These are phyloP conservation scores for Sinocyclocheilus rhinocerous DNA, from an alignment of 2,113 vertebrate species.

Conservation along the genomic window DNA sequence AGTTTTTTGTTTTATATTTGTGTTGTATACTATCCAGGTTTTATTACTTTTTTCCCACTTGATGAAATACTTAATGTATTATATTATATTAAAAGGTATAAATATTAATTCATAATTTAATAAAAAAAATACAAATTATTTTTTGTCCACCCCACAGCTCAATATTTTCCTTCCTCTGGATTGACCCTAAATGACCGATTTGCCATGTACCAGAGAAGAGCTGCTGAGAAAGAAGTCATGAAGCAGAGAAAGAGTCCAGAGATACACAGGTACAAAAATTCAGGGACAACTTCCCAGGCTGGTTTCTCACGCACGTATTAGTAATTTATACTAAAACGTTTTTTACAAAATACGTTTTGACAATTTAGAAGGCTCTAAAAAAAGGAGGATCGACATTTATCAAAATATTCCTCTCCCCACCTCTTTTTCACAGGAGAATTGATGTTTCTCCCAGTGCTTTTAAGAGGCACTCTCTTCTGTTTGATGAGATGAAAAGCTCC, in stretches of 20 bases:
- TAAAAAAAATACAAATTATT: not conserved
- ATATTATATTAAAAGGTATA: not conserved
- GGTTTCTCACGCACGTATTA: not conserved
- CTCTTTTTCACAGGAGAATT: conserved; percentile 84
- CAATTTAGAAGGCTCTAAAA: too few species aligned
- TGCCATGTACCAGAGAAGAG: conserved; percentile 94
- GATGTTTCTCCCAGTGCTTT: conserved; percentile 99
- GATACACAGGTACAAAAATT: conserved; percentile 91
- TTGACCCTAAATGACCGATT: conserved; percentile 96
- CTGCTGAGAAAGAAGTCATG: conserved; percentile 90
- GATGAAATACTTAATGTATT: not conserved
- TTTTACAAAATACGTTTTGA: not conserved
- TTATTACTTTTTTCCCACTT: not conserved
- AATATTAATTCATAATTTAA: not conserved
- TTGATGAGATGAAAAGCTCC: conserved; percentile 93
- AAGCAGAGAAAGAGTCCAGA: conserved; percentile 98
- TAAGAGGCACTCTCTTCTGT: conserved; percentile 96
- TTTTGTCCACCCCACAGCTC: conserved; percentile 76
- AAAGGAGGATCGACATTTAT: not conserved
- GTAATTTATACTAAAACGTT: not conserved
- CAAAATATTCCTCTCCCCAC: not conserved
- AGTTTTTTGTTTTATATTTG: not conserved
- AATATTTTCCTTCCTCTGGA: conserved; percentile 91
- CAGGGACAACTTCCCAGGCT: conserved; percentile 57
- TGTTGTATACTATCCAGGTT: not conserved